Evolutionary conservation across 1,140 invertebrate genomes (phyloP).

Genomic region (Trypoxylus dichotomus): DNA sequence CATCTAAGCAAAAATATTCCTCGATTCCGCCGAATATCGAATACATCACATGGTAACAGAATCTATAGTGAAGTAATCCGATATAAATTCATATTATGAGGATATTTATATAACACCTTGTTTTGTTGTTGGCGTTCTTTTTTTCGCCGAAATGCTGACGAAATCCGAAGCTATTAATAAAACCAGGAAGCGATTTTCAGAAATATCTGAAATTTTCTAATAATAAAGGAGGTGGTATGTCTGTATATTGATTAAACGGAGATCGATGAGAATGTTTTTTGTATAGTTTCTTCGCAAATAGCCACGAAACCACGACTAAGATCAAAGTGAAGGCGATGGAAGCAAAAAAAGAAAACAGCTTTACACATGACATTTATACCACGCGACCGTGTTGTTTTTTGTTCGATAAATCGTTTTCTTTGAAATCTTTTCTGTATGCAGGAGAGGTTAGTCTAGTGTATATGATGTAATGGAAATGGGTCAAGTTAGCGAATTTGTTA

Average conservation of each 20-base stretch:
- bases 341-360: background rate
- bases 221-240: background rate
- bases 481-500: too few relatives aligned
- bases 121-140: background rate
- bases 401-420: background rate
- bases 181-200: background rate
- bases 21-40: too few relatives aligned
- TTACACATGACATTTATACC: background rate
- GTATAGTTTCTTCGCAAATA: background rate
- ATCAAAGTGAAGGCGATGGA: background rate
- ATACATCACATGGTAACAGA: too few relatives aligned
- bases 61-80: too few relatives aligned
- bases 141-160: background rate
- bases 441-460: too few relatives aligned
- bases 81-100: too few relatives aligned
- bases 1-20: too few relatives aligned
- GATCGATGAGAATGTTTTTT: background rate
- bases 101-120: background rate
- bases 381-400: background rate
- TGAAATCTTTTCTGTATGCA: too few relatives aligned
- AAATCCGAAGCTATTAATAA: background rate
- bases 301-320: background rate
- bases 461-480: too few relatives aligned
- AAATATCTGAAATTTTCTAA: conserved; percentile 2
- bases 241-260: background rate